Conservation (phyloP, 1,140 invertebrate species). For the Asobara japonica region DNA sequence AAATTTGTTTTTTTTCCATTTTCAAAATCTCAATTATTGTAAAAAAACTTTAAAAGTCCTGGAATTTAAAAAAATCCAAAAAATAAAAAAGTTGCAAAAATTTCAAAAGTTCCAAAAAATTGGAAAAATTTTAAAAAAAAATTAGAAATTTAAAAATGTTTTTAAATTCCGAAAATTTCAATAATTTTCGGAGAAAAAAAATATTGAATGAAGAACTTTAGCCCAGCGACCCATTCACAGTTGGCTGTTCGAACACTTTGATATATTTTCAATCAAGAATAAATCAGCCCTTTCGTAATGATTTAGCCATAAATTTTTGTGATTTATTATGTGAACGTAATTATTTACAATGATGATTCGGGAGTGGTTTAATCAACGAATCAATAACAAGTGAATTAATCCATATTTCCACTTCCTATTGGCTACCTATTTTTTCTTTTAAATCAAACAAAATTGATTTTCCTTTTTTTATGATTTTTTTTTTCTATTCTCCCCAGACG, state of each 20-base stretch:
- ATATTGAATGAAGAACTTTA: not conserved
- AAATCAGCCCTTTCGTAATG: not conserved
- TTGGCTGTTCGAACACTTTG: not conserved
- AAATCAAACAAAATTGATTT: not conserved
- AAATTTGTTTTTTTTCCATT: too few relatives aligned
- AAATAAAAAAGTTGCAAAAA: too few relatives aligned
- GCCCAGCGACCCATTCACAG: not conserved
- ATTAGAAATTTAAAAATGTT: too few relatives aligned
- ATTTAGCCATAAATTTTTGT: not conserved
- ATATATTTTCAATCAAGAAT: not conserved
- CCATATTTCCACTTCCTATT: not conserved
- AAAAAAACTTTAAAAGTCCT: too few relatives aligned
- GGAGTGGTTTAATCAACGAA: not conserved
- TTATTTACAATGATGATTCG: slow-evolving; percentile 14
- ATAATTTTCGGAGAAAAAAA: too few relatives aligned
- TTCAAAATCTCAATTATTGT: too few relatives aligned
- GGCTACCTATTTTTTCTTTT: not conserved
- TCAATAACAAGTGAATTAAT: slow-evolving; percentile 7
- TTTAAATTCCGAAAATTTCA: too few relatives aligned
- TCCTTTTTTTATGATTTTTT: not conserved
- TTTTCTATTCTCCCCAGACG: not conserved
- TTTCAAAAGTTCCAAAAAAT: too few relatives aligned
- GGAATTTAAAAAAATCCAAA: too few relatives aligned
- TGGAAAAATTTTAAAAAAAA: too few relatives aligned
- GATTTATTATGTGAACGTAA: not conserved